Base-by-base conservation (phyloP, 2,888 invertebrate species). In the Patella caerulea region DNA sequence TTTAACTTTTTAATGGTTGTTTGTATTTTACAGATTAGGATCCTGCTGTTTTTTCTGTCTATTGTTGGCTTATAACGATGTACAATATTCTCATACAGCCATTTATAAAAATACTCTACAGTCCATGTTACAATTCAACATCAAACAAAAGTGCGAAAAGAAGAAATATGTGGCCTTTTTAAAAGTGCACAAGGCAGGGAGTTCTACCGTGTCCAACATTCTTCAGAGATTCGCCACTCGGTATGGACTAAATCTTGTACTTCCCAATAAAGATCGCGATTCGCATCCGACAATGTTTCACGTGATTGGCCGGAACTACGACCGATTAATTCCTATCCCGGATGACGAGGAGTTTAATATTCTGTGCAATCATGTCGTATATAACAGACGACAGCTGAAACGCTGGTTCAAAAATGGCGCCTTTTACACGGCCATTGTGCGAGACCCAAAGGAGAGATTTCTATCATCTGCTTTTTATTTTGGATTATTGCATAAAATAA, bases 121-220 rank as follows among this genome's bases (percentile, higher is more conserved):
- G 1, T 45, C 45, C 1, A 45, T 45, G 45, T 45, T 45, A 45
- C 45, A 45, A 45, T 45, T 45, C 9, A 45, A 45, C 45, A 45
- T 45, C 45, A 45, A 45, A 45, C 45, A 45, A 45, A 45, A 9
- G 45, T 45, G 45, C 45, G 45, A 45, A 45, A 74, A 59, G 45
- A 56, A 56, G 56, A 59, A 34, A 45, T 59, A 79, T 59, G 52
- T 86, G 14, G 83, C 82, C 5, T 85, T 87, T 72, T 59, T 87
- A 3, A 86, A 88, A 81, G 83, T 86, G 9, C 88, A 88, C 83
- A 88, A 88, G 79, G 83, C 87, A 9, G 88, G 87, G 11, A 84
- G 87, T 72, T 84, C 87, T 19, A 87, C 88, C 0, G 75, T 88
- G 1, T 82, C 86, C 45, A 88, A 86, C 73, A 87, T 88, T 71